These are phyloP conservation scores for Popillia japonica DNA, from an alignment of 1,140 invertebrate species.

Conservation along the genomic window DNA sequence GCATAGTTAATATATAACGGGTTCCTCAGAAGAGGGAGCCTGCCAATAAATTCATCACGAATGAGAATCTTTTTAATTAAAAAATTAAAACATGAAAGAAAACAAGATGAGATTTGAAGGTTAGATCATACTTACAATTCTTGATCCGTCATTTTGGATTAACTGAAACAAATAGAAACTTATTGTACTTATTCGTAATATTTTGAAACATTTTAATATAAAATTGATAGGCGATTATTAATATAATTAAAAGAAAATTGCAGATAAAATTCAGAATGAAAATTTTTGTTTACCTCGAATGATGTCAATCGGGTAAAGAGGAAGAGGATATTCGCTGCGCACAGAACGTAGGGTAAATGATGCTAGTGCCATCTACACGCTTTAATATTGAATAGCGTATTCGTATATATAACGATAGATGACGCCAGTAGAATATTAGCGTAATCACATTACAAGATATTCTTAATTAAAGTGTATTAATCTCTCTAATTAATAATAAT, in stretches of 20 bases:
- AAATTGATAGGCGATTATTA: background rate
- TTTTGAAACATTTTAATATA: background rate
- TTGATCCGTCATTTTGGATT: constrained; percentile 68
- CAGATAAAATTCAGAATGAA: background rate
- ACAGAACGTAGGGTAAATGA: background rate
- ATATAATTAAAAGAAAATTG: background rate
- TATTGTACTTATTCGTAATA: background rate
- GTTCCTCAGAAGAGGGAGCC: constrained; percentile 55
- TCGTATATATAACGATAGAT: too few species aligned
- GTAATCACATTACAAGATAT: too few species aligned
- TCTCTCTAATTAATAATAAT: too few species aligned
- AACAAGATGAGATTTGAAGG: constrained; percentile 47
- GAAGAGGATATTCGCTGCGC: background rate
- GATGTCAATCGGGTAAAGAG: background rate
- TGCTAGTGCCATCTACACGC: background rate
- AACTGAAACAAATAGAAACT: constrained; percentile 50
- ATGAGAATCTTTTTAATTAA: background rate
- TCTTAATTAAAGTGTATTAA: too few species aligned
- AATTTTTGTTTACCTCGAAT: background rate
- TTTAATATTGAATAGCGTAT: too few species aligned
- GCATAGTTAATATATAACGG: constrained; percentile 47
- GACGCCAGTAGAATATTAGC: too few species aligned
- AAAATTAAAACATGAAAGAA: constrained; percentile 10
- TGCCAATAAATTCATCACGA: constrained; percentile 49
- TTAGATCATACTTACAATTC: constrained; percentile 67